Conservation (phyloP, 2,797 vertebrate genomes). For the Paedocypris micromegethes region DNA sequence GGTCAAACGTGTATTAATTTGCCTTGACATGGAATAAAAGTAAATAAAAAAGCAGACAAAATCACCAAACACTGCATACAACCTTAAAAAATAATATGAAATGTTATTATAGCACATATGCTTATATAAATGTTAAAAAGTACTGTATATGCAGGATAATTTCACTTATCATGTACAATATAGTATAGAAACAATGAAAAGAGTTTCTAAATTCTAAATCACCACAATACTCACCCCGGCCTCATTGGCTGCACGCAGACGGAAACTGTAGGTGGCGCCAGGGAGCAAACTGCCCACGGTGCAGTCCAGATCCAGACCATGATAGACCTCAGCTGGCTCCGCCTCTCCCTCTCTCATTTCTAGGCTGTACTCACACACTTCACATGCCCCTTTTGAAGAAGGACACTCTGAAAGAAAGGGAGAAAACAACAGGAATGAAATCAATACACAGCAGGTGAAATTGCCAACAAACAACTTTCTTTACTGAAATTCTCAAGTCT, state of each 20-base stretch:
- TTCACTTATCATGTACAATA: too few relatives aligned
- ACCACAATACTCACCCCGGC: constrained; percentile 78
- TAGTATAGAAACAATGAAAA: background rate
- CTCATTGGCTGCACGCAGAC: constrained; percentile 84
- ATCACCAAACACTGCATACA: too few relatives aligned
- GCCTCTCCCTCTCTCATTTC: constrained; percentile 82
- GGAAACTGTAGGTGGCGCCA: constrained; percentile 81
- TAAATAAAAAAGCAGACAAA: too few relatives aligned
- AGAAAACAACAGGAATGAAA: background rate
- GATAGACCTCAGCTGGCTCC: constrained; percentile 80
- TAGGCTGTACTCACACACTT: constrained; percentile 83
- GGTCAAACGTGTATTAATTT: too few relatives aligned
- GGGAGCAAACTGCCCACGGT: constrained; percentile 85
- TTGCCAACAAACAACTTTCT: too few relatives aligned
- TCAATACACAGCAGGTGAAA: too few relatives aligned
- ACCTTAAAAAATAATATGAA: too few relatives aligned
- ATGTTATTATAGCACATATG: too few relatives aligned
- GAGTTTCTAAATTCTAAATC: background rate
- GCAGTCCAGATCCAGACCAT: constrained; percentile 82
- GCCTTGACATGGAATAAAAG: too few relatives aligned
- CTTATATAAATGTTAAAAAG: too few relatives aligned
- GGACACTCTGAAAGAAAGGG: constrained; percentile 56
- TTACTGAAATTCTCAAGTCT: too few relatives aligned
- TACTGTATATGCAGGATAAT: too few relatives aligned
- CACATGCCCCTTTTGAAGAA: constrained; percentile 70